phyloP scores from a whole-genome alignment of 1,140 invertebrate species.

The Drosophila bipectinata region DNA sequence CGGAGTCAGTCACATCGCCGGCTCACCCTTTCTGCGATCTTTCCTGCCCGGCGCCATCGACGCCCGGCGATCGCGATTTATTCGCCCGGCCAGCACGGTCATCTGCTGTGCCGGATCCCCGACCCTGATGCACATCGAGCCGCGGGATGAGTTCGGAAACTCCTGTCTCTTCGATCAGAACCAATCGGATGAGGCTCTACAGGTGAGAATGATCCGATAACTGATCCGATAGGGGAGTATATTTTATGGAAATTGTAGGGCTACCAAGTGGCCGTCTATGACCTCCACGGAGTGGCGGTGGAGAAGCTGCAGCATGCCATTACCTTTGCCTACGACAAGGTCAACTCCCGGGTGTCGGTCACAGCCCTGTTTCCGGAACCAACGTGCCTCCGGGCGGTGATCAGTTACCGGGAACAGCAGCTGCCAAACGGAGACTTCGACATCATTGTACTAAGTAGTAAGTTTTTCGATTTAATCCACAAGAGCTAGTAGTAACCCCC shows the following conservation, averaged over 20 bases:
- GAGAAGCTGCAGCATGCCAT: conserved; percentile 86
- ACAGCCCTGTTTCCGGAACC: conserved; percentile 85
- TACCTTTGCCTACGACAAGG: conserved; percentile 85
- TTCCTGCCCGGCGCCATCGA: conserved; percentile 90
- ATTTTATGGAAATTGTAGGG: conserved; percentile 79
- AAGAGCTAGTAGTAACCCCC: background rate
- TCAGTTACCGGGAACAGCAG: conserved; percentile 90
- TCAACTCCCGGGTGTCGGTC: conserved; percentile 85
- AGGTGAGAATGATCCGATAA: conserved; percentile 80
- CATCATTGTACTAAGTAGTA: conserved; percentile 95
- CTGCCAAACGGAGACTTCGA: conserved; percentile 96
- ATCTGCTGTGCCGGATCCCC: conserved; percentile 91
- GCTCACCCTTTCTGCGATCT: conserved; percentile 87
- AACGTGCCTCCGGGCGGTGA: conserved; percentile 92
- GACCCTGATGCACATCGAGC: conserved; percentile 93
- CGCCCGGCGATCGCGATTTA: conserved; percentile 92
- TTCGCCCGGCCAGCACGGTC: conserved; percentile 93
- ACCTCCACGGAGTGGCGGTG: conserved; percentile 84
- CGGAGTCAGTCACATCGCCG: conserved; percentile 86
- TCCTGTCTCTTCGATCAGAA: conserved; percentile 88
- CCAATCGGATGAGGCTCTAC: conserved; percentile 86
- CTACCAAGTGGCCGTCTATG: conserved; percentile 86
- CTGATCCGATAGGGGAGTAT: background rate
- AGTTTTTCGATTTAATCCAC: conserved; percentile 70
- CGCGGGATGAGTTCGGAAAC: conserved; percentile 95